Percentiles rank a stretch among this genome's conserved stretches.
Conservation (phyloP, 2,797 vertebrate genomes). For the Hoplostethus mediterraneus region DNA sequence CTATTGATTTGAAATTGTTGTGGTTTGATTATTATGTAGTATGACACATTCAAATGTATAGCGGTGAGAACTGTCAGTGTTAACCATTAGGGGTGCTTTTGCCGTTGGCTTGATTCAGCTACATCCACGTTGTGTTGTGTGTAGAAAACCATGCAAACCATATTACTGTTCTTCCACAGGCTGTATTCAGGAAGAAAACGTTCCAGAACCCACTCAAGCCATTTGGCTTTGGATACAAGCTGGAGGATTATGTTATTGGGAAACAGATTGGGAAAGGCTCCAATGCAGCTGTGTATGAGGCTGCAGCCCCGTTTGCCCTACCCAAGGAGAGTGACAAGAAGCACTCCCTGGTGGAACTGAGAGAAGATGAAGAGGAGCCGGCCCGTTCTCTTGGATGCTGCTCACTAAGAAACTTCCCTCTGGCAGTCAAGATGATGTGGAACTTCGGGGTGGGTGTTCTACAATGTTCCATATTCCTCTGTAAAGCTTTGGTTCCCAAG, state of each 20-base stretch:
- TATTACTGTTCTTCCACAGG: constrained; percentile 74
- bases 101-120: not conserved
- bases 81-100: not conserved
- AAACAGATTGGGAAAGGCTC: constrained; percentile 93
- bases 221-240: constrained; percentile 84
- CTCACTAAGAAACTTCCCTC: constrained; percentile 81
- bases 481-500: not conserved
- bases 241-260: constrained; percentile 93
- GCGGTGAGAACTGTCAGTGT: not conserved
- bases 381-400: constrained; percentile 52
- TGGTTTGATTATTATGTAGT: too few species aligned
- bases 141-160: not conserved
- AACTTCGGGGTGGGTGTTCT: constrained; percentile 90
- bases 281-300: constrained; percentile 91
- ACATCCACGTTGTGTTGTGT: not conserved
- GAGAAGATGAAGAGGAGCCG: constrained; percentile 44
- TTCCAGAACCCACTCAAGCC: constrained; percentile 80
- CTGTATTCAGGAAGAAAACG: constrained; percentile 86
- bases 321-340: constrained; percentile 23
- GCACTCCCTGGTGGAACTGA: constrained; percentile 62
- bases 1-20: too few species aligned
- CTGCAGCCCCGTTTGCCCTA: constrained; percentile 75
- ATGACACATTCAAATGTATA: not conserved
- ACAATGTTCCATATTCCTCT: not conserved
- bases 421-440: constrained; percentile 98